Percentiles rank a stretch among this genome's conserved stretches.
phyloP scores from a whole-genome alignment of 2,888 invertebrate species.

The Dascillus cervinus region DNA sequence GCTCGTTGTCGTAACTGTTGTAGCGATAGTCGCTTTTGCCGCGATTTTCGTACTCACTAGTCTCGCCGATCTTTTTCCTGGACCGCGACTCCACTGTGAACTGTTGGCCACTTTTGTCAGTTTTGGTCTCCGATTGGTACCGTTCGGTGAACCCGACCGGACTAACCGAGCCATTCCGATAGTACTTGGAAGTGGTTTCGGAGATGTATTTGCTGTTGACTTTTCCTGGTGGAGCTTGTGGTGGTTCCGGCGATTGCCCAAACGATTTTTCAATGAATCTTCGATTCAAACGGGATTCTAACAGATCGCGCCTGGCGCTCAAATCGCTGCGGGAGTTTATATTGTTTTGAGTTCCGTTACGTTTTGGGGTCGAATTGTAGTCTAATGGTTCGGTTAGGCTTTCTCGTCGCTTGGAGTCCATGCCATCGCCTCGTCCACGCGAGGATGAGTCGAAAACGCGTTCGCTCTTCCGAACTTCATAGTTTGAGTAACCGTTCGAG shows the following conservation, averaged over 20 bases:
- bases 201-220: conserved; percentile 42
- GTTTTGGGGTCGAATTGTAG: conserved; percentile 10
- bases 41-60: conserved; percentile 27
- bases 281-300: conserved; percentile 68
- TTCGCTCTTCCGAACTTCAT: conserved; percentile 44
- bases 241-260: conserved; percentile 41
- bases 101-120: conserved; percentile 44
- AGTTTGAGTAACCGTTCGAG: conserved; percentile 42
- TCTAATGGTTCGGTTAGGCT: conserved; percentile 39
- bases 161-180: conserved; percentile 48
- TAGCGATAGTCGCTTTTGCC: conserved; percentile 30
- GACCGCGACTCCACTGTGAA: conserved; percentile 41
- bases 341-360: conserved; percentile 10
- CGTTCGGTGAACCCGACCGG: conserved; percentile 47
- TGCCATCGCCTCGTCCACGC: conserved; percentile 59
- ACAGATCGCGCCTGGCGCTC: conserved; percentile 63
- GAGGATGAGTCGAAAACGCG: conserved; percentile 42
- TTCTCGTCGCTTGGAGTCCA: conserved; percentile 53
- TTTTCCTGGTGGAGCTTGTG: conserved; percentile 38
- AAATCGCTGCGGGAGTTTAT: conserved; percentile 47
- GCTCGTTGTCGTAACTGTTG: conserved; percentile 48
- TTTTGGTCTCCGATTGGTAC: conserved; percentile 46
- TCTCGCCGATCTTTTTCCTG: conserved; percentile 39
- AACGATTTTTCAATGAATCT: conserved; percentile 39
- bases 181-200: conserved; percentile 49